Conservation (phyloP, 2,113 vertebrate genomes). For the Cyprinodon tularosa region DNA sequence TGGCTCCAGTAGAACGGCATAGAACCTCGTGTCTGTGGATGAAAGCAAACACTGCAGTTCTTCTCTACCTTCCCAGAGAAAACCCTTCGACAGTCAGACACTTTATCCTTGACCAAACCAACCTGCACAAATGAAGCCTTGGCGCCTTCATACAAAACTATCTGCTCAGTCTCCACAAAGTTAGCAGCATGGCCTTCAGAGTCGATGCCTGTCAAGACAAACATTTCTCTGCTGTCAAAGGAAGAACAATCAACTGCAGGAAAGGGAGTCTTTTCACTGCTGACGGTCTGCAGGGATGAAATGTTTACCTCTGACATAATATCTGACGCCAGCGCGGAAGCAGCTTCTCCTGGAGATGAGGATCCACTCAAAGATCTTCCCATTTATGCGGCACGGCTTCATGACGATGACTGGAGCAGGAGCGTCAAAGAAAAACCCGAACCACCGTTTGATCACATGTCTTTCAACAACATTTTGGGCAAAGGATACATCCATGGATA, state of each 20-base stretch:
- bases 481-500: constrained; percentile 84
- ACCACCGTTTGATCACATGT: background rate
- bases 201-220: constrained; percentile 87
- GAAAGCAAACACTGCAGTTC: background rate
- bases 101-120: constrained; percentile 4
- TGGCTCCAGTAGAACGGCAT: constrained; percentile 99
- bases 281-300: background rate
- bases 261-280: background rate
- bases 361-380: constrained; percentile 97
- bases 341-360: constrained; percentile 97
- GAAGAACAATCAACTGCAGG: background rate
- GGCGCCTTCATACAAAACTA: constrained; percentile 89
- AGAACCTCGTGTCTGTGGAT: constrained; percentile 90
- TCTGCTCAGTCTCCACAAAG: constrained; percentile 97
- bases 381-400: constrained; percentile 93
- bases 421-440: constrained; percentile 55
- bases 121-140: constrained; percentile 94
- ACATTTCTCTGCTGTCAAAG: background rate
- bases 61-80: background rate
- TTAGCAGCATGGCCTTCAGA: constrained; percentile 98
- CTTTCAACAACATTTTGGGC: background rate
- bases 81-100: background rate
- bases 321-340: constrained; percentile 95
- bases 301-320: constrained; percentile 93
- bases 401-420: constrained; percentile 86